Base-by-base conservation (phyloP, 1,140 invertebrate genomes). In the Chelonus insularis region DNA sequence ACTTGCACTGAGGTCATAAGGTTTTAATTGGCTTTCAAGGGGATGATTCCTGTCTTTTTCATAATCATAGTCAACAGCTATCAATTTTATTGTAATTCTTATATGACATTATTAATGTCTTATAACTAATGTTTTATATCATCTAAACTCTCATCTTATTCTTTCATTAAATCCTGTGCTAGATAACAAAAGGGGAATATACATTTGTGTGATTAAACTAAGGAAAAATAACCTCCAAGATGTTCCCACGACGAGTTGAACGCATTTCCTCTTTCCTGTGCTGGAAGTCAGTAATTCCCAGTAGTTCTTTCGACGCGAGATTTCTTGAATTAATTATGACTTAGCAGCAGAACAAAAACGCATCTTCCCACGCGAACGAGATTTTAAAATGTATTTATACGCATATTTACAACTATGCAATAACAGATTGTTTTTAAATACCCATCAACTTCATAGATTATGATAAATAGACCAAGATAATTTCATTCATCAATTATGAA, bases 241-340 rank as follows among this genome's bases (percentile, higher is more conserved):
- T 65, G 57, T 69, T 71, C 67, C 67, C 69, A 69, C 64, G 61
- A 69, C 64, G 61, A 56, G 37, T 66, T 59, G 18, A 57, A 62
- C 54, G 12, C 39, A 60, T 68, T 71, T 71, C 69, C 69, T 67
- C 60, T 71, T 68, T 69, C 67, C 63, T 69, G 67, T 48, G 60
- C 47, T 54, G 41, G 52, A 55, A 43, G 43, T 61, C 47, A 54
- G 65, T 63, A 65, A 71, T 69, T 71, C 69, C 65, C 69, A 67
- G 64, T 39, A 55, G 51, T 37, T 66, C 41, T 45, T 65, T 69
- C 61, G 20, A 63, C 51, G 58, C 62, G 43, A 69, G 63, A 68
- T 71, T 67, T 67, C 65, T 66, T 60, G 54, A 45, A 60, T 63
- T 71, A 69, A 71, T 71, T 71, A 63, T 66, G 16, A 37, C 34